phyloP scores from a whole-genome alignment of 2,797 vertebrate species.

The Clarias pachynema region DNA sequence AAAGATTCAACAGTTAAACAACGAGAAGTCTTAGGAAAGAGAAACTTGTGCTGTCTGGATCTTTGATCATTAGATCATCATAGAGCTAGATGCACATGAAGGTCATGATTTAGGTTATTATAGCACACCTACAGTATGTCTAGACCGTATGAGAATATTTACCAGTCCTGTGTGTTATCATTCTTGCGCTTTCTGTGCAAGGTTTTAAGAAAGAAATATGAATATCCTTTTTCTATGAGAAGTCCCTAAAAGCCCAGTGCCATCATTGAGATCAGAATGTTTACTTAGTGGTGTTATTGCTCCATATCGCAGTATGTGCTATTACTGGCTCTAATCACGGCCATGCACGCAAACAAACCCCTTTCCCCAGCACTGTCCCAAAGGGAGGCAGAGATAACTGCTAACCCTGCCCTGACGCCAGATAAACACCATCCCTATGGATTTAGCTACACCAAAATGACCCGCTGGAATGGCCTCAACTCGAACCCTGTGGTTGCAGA shows the following conservation, averaged over 20 bases:
- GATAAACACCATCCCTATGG: constrained; percentile 43
- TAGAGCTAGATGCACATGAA: background rate
- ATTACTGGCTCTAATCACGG: constrained; percentile 59
- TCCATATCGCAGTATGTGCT: constrained; percentile 45
- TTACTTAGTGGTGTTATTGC: constrained; percentile 48
- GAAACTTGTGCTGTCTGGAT: background rate
- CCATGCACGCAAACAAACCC: constrained; percentile 56
- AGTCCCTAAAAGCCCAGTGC: background rate
- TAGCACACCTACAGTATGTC: background rate
- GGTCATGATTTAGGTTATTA: background rate
- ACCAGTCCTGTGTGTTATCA: background rate
- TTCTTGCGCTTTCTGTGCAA: background rate
- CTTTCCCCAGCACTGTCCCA: constrained; percentile 33
- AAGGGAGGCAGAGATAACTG: constrained; percentile 36
- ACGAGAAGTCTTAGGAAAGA: background rate
- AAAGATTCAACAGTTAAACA: background rate
- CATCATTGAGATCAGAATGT: constrained; percentile 42
- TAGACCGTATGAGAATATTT: background rate
- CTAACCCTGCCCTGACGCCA: constrained; percentile 48
- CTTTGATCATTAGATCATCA: background rate
- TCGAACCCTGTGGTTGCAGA: background rate
- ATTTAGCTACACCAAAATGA: constrained; percentile 8
- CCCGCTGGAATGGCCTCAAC: constrained; percentile 18
- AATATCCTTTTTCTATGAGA: background rate
- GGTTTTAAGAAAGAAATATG: background rate